Evolutionary conservation across 2,888 invertebrate genomes (phyloP), one percentile per base, ranked within the genome.

Genomic region (Callyntrura guangdongensis): DNA sequence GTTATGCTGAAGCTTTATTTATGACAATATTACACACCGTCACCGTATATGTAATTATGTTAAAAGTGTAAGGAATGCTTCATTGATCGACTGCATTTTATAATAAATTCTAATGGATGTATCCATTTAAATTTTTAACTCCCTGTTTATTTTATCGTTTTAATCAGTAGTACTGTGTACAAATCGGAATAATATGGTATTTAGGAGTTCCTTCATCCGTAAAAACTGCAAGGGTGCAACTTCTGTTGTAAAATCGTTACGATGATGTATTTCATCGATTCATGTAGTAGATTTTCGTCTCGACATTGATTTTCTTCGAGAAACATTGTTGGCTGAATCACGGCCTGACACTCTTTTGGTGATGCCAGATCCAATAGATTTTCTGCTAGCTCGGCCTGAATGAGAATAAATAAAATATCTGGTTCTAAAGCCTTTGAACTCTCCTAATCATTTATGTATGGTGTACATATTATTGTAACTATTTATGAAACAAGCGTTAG

Each of bases 1-100:
- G 91, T 95, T 98, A 64, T 98, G 98, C 82, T 96, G 90, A 88
- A 27, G 17, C 45, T 74, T 45, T 47, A 72, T 36, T 36, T 36
- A 36, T 36, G 36, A 36, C 36, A 36, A 25, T 79, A 22, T 56
- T 9, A 22, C 49, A 25, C 12, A n/a, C n/a, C n/a, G n/a, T n/a
- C n/a, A n/a, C 9, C 1, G 1, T 27, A 4, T 45, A 36, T 8
- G 36, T 3, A 2, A 49, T n/a, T n/a, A n/a, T 2, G 1, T 69
- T 69, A 0, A 9, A n/a, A 17, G 17, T 61, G 6, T 61, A 17
- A 61, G 20, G 4, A 61, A 61, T 59, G 67, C 67, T 67, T 67
- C 67, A 25, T 67, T 36, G 12, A 27, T 3, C 14, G 14, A 67
- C 61, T 61, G 22, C 22, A 61, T 61, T 67, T 67, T 36, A 4